phyloP scores from a whole-genome alignment of 2,888 invertebrate species.

The Nomada lathburiana region DNA sequence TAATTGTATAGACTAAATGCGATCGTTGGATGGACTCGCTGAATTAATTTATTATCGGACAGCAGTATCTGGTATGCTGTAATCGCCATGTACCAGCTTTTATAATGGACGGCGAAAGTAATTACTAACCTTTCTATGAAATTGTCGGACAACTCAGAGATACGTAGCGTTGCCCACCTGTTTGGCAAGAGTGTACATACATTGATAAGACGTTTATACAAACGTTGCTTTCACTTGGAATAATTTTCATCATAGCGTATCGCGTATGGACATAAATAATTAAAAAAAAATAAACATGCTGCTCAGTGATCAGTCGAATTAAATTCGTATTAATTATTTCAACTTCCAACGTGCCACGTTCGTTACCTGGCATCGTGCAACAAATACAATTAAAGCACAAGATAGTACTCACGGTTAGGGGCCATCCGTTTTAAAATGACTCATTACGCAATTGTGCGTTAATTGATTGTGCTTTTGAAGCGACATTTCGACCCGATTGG shows the following conservation, averaged over 20 bases:
- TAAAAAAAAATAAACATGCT: too few relatives aligned
- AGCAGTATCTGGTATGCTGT: constrained; percentile 29
- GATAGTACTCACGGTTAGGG: neutral
- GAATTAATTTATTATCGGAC: constrained; percentile 55
- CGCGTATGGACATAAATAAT: too few relatives aligned
- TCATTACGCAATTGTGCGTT: constrained; percentile 4
- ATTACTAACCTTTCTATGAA: constrained; percentile 10
- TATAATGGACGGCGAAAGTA: constrained; percentile 5
- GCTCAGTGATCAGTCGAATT: neutral
- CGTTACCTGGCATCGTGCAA: neutral
- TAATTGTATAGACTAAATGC: constrained; percentile 46
- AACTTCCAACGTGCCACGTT: neutral
- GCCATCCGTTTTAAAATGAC: neutral
- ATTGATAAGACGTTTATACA: constrained; percentile 5
- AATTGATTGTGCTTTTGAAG: neutral
- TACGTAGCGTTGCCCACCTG: neutral
- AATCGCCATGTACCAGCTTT: constrained; percentile 16
- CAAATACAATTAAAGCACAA: neutral
- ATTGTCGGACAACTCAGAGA: neutral
- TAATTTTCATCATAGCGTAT: neutral
- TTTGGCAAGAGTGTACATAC: neutral
- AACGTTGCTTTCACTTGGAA: neutral
- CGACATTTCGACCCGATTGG: neutral
- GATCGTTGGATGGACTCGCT: constrained; percentile 22
- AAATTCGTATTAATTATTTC: neutral